Percentiles rank a stretch among this genome's conserved stretches.
These are phyloP conservation scores for Porites rus DNA, from an alignment of 92 coral and sea anemone species.

Conservation along the genomic window DNA sequence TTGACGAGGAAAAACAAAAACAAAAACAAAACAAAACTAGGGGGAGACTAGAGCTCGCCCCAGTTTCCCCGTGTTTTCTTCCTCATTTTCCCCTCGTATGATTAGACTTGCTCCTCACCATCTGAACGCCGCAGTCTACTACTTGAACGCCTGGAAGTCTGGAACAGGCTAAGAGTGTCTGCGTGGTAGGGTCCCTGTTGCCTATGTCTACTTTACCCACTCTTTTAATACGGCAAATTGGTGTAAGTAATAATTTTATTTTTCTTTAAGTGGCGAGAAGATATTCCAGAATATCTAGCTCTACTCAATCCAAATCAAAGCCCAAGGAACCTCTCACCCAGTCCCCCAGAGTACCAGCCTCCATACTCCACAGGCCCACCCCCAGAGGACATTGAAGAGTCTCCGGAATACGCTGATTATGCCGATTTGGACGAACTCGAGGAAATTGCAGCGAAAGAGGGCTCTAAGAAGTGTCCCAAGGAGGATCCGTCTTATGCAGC, in stretches of 20 bases:
- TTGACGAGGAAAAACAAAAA: too few species aligned
- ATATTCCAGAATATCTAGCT: slow-evolving; percentile 15
- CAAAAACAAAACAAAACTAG: too few species aligned
- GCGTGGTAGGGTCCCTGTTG: not conserved
- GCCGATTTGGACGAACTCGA: slow-evolving; percentile 51
- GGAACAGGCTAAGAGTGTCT: too few species aligned
- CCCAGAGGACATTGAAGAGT: slow-evolving; percentile 29
- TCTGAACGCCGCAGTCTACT: too few species aligned
- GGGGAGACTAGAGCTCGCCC: too few species aligned
- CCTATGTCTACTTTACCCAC: not conserved
- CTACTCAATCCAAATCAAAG: slow-evolving; percentile 14
- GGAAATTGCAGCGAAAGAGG: slow-evolving; percentile 27
- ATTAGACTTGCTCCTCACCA: too few species aligned
- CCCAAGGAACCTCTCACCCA: not conserved
- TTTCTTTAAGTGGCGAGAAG: not conserved
- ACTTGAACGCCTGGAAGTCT: too few species aligned
- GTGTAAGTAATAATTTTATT: not conserved
- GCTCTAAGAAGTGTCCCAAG: not conserved
- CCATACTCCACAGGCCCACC: slow-evolving; percentile 59
- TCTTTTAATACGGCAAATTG: not conserved
- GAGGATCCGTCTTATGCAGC: not conserved
- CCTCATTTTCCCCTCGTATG: too few species aligned
- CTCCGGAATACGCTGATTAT: slow-evolving; percentile 50
- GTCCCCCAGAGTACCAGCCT: slow-evolving; percentile 33
- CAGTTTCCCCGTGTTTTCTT: too few species aligned